Evolutionary conservation across 2,113 vertebrate genomes (phyloP), one percentile per base, ranked within the genome.

Genomic region (Taxidea taxus): DNA sequence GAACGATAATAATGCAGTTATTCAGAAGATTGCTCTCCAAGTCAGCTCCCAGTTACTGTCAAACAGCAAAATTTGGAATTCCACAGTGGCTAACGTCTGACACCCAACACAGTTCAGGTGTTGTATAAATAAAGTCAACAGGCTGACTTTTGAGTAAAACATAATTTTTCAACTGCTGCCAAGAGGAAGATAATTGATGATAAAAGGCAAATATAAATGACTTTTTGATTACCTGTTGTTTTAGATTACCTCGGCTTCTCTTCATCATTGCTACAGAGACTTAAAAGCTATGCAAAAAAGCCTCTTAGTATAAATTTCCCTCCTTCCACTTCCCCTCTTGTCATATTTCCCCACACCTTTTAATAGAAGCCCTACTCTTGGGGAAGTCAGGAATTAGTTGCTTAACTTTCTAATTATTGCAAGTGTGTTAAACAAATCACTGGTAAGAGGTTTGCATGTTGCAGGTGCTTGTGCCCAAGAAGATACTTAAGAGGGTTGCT

Each of bases 171-270:
- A 95, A 2, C 85, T 82, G 77, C 96, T 93, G 88, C 86, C 72
- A 95, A 97, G 98, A 95, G 95, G 96, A 90, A 90, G 95, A 49
- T 96, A 95, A 97, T 95, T 96, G 94, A 87, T 94, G 92, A 54
- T 94, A 82, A 94, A 88, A 94, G 82, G 88, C 72, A 97, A 96
- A 96, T 90, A 88, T 78, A 85, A 95, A 62, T 97, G 94, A 60
- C 90, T 95, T 90, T 97, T 91, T 92, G 97, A 93, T 98, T 93
- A 83, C 72, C 88, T 84, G 87, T 98, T 96, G 84, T 95, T 95
- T 95, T 42, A 68, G 72, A 97, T 93, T 77, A 78, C 54, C 37
- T 62, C 47, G 8, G 77, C 39, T 80, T 89, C 88, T 89, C 95
- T 92, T 85, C 64, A 25, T 91, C 90, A 70, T 82, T 49, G 75